A percentile compares a stretch with the other conserved stretches of the same genome.
These are phyloP conservation scores for Scaptomyza graminum DNA, from an alignment of 1,140 invertebrate genomes.

Conservation along the genomic window DNA sequence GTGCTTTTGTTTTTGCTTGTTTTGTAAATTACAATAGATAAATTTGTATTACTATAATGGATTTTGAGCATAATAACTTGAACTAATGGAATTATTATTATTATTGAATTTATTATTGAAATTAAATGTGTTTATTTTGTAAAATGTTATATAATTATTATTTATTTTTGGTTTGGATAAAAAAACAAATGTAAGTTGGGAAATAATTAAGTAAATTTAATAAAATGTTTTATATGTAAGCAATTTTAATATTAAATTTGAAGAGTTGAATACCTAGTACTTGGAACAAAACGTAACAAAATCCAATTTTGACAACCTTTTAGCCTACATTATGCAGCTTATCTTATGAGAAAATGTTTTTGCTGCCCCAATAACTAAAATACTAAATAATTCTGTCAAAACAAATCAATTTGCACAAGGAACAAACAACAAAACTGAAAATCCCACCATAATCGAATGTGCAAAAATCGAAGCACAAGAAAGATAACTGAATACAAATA, in stretches of 20 bases:
- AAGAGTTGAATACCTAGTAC: too few relatives aligned
- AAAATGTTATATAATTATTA: too few relatives aligned
- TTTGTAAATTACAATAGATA: too few relatives aligned
- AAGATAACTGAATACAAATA: neutral
- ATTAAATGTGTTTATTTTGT: neutral
- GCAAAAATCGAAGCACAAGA: neutral
- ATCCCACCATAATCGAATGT: constrained; percentile 5
- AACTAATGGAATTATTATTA: neutral
- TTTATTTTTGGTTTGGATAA: neutral
- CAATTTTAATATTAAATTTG: too few relatives aligned
- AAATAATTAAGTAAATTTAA: too few relatives aligned
- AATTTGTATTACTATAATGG: neutral
- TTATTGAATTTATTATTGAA: neutral
- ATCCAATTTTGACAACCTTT: neutral
- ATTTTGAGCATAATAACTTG: neutral
- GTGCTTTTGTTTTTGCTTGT: neutral
- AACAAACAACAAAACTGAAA: neutral
- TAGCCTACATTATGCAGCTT: neutral
- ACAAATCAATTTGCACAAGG: neutral
- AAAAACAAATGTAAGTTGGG: neutral
- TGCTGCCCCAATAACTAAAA: neutral
- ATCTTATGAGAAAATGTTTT: neutral
- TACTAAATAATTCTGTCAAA: constrained; percentile 6
- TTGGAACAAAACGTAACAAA: too few relatives aligned
- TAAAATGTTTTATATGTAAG: too few relatives aligned